Evolutionary conservation across 53 echinoderm and acorn worm genomes (phyloP).

Genomic region (Echinarachnius parma): DNA sequence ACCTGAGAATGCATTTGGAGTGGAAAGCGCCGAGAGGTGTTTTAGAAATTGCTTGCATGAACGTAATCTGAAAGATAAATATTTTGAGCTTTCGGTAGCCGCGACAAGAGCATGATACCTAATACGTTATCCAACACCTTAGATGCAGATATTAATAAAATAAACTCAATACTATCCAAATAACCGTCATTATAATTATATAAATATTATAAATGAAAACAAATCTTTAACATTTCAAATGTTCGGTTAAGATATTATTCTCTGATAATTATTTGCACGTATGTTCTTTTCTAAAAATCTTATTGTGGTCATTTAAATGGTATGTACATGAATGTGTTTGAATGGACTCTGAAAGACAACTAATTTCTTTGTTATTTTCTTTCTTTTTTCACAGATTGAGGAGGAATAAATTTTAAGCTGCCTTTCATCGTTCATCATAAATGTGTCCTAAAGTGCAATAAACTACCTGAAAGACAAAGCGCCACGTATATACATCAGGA

Average conservation of each 20-base stretch:
- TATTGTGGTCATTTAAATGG: background rate
- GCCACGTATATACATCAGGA: background rate
- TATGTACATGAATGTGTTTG: background rate
- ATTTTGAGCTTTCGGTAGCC: no score
- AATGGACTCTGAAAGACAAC: background rate
- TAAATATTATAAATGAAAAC: no score
- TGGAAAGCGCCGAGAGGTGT: no score
- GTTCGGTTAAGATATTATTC: background rate
- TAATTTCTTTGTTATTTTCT: background rate
- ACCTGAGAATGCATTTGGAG: no score
- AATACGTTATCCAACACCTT: no score
- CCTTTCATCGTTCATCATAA: conserved; percentile 10
- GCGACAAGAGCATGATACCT: no score
- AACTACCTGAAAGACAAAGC: background rate
- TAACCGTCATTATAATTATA: no score
- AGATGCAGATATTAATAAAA: no score
- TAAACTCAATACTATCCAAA: no score
- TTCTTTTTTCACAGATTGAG: conserved; percentile 18
- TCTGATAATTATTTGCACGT: background rate
- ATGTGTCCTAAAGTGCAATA: conserved; percentile 56
- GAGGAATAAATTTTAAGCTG: conserved; percentile 30
- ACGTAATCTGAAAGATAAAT: no score
- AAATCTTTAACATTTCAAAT: no score
- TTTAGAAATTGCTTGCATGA: no score
- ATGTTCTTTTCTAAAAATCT: background rate